Conservation (phyloP, 2,113 vertebrate species). For the Suricata suricatta region DNA sequence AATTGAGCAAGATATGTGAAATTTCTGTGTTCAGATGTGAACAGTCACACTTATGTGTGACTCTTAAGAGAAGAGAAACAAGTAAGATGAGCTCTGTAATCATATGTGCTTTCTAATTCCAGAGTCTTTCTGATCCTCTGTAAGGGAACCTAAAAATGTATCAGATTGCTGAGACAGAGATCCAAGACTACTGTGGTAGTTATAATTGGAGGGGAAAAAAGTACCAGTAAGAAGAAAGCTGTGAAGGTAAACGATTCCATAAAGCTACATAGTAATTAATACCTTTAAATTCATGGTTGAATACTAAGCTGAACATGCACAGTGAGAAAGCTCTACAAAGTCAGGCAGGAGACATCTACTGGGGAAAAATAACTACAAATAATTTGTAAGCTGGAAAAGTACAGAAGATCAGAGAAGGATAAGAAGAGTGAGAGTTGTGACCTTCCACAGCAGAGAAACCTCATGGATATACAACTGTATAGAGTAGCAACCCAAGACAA, state of each 20-base stretch:
- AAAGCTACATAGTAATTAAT: not conserved
- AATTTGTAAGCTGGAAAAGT: not conserved
- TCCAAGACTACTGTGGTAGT: not conserved
- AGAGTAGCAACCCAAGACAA: not conserved
- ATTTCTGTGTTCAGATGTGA: not conserved
- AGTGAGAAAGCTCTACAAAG: not conserved
- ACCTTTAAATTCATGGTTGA: not conserved
- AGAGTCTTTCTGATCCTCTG: not conserved
- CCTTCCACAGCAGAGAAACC: not conserved
- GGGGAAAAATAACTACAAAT: not conserved
- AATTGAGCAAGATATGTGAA: not conserved
- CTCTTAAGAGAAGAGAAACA: not conserved
- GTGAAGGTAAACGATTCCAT: not conserved
- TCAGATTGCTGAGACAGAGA: not conserved
- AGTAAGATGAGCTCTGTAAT: not conserved
- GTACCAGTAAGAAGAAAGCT: not conserved
- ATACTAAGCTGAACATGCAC: not conserved
- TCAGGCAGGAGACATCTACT: not conserved
- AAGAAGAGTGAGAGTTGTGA: not conserved
- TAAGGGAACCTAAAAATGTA: not conserved
- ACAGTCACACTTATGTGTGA: not conserved
- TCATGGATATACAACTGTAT: not conserved
- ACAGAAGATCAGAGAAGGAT: not conserved
- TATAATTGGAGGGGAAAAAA: not conserved
- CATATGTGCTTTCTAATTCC: not conserved